These are phyloP conservation scores for Argyresthia albistria DNA, from an alignment of 2,888 invertebrate genomes.

Conservation along the genomic window DNA sequence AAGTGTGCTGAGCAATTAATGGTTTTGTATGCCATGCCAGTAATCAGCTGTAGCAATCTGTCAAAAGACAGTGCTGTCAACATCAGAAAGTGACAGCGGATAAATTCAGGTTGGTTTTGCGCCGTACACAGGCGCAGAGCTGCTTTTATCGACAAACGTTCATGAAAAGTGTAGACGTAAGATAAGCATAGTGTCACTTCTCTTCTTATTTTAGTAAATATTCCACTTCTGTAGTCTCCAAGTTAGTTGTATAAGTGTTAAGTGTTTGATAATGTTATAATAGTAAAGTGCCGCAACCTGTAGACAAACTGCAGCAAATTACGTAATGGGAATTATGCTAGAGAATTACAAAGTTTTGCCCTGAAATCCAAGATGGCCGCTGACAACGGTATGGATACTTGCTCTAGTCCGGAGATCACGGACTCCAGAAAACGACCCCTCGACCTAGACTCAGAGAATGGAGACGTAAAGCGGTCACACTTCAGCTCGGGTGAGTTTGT, in stretches of 20 bases:
- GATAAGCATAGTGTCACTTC: conserved; percentile 57
- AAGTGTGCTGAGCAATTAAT: no score
- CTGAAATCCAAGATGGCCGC: conserved; percentile 87
- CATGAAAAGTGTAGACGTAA: conserved; percentile 68
- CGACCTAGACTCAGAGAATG: conserved; percentile 90
- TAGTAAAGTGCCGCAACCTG: conserved; percentile 60
- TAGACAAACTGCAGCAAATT: conserved; percentile 59
- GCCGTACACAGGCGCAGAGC: conserved; percentile 49
- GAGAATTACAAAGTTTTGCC: conserved; percentile 70
- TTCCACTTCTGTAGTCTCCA: conserved; percentile 47
- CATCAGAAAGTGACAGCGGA: conserved; percentile 27
- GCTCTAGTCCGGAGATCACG: conserved; percentile 92
- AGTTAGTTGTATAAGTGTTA: conserved; percentile 62
- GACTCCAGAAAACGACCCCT: conserved; percentile 93
- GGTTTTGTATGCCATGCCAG: neutral
- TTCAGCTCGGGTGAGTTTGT: conserved; percentile 86
- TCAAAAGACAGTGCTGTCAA: conserved; percentile 52
- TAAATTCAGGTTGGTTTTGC: conserved; percentile 52
- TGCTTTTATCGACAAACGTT: conserved; percentile 69
- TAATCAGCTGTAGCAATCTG: conserved; percentile 54
- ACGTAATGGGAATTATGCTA: conserved; percentile 73
- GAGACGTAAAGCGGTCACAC: conserved; percentile 91
- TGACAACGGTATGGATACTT: conserved; percentile 94
- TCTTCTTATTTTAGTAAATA: conserved; percentile 61
- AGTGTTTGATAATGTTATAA: conserved; percentile 54